Base-by-base conservation (phyloP, 2,113 vertebrate species). In the Dunckerocampus dactyliophorus region DNA sequence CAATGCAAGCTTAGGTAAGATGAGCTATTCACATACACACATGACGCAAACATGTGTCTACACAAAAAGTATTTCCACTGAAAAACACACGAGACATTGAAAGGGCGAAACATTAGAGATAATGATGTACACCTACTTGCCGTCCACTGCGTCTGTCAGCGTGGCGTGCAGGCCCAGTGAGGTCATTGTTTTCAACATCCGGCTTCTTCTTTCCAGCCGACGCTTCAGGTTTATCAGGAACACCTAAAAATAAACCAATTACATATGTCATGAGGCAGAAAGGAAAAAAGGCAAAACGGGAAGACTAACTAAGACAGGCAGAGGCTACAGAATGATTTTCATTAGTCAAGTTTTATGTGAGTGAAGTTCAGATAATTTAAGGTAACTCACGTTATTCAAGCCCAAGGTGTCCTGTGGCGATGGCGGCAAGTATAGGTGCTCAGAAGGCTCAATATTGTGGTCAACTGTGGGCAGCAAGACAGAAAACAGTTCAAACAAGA, bases 151-250 rank as follows among this genome's bases (percentile, higher is more conserved):
- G 9, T 94, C 93, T 10, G 85, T 87, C 14, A 96, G 75, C 34
- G 93, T 93, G 72, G 89, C 88, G 3, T 90, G 85, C 6, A 99
- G 89, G 69, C 94, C 92, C 68, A 95, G 91, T 4, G 93, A 89
- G 0, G 91, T 86, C 48, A 98, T 84, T 0, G 94, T 92, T 54
- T 88, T 92, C 71, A 97, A 76, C 95, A 98, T 98, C 75, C 95
- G 86, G 71, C 90, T 91, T 67, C 95, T 85, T 50, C 97, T 87
- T 85, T 98, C 96, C 53, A 91, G 88, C 7, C 97, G 90, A 2
- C 95, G 92, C 71, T 95, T 97, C 72, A 98, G 89, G 67, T 98
- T 99, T 62, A 99, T 95, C 90, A 99, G 88, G 82, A 93, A 96
- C 76, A 97, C 89, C 96, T 98, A 79, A 53, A 52, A 12, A 63